These are phyloP conservation scores for Polypterus bichir DNA, from an alignment of 2,113 vertebrate genomes.

Conservation along the genomic window DNA sequence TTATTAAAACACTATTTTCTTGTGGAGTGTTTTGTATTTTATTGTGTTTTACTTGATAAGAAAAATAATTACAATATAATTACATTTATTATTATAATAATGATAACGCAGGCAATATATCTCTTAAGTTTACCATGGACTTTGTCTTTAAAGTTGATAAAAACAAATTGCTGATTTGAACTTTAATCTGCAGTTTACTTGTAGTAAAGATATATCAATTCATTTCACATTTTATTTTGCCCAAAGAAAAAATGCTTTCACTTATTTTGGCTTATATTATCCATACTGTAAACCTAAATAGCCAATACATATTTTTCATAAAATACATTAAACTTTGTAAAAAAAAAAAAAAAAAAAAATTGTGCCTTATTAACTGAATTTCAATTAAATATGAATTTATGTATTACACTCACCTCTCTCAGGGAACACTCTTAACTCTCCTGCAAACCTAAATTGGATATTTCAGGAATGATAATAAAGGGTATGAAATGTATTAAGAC, in stretches of 20 bases:
- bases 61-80: background rate
- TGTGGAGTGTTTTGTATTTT: background rate
- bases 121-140: background rate
- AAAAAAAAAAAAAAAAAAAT: constrained; percentile 10
- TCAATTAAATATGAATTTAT: constrained; percentile 30
- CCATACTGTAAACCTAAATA: too few relatives aligned
- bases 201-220: too few relatives aligned
- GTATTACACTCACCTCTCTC: constrained; percentile 21
- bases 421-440: background rate
- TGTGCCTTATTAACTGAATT: constrained; percentile 32
- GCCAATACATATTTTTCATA: too few relatives aligned
- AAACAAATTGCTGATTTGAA: background rate
- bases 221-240: too few relatives aligned
- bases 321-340: too few relatives aligned
- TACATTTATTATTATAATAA: background rate
- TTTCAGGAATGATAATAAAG: too few relatives aligned
- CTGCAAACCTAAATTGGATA: too few relatives aligned
- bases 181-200: background rate
- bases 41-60: background rate
- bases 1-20: background rate
- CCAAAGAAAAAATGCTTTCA: too few relatives aligned
- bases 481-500: too few relatives aligned
- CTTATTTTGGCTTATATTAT: too few relatives aligned
- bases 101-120: background rate
- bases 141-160: background rate